Conservation (phyloP, 2,888 invertebrate genomes). For the Leptodirus hochenwartii region DNA sequence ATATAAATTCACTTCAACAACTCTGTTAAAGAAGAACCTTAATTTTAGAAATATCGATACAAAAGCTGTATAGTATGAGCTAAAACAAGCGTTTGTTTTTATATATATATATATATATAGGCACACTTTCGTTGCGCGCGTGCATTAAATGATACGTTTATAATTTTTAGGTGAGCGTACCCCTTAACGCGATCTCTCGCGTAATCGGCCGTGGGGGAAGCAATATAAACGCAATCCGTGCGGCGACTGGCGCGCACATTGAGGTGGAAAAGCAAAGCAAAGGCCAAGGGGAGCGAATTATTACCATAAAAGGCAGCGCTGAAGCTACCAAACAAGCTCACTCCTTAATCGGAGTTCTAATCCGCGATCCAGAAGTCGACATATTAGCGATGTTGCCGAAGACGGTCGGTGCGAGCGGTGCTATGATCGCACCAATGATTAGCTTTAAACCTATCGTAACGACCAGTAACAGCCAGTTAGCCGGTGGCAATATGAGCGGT, state of each 20-base stretch:
- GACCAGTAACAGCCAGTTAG: too few species aligned
- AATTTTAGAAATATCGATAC: constrained; percentile 85
- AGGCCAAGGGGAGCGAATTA: constrained; percentile 82
- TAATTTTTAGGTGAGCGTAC: constrained; percentile 86
- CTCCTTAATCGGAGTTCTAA: constrained; percentile 73
- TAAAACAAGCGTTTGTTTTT: too few species aligned
- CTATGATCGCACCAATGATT: constrained; percentile 27
- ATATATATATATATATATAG: too few species aligned
- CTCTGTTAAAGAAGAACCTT: constrained; percentile 23
- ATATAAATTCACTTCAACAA: too few species aligned
- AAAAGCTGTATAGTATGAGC: too few species aligned
- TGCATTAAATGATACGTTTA: too few species aligned
- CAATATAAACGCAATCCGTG: constrained; percentile 95
- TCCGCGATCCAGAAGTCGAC: constrained; percentile 90
- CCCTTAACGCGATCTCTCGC: constrained; percentile 85
- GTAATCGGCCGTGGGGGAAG: constrained; percentile 95
- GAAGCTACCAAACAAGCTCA: constrained; percentile 90
- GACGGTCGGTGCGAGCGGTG: constrained; percentile 30
- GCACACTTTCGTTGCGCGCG: too few species aligned
- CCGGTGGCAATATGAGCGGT: too few species aligned
- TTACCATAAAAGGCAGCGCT: constrained; percentile 85
- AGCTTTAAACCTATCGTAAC: too few species aligned
- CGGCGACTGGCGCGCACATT: constrained; percentile 92
- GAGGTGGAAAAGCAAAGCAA: constrained; percentile 96
- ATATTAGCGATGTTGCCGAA: constrained; percentile 62